Percentiles rank a stretch among this genome's conserved stretches.
Evolutionary conservation across 2,888 invertebrate species (phyloP).

Genomic region (Pollenia labialis): DNA sequence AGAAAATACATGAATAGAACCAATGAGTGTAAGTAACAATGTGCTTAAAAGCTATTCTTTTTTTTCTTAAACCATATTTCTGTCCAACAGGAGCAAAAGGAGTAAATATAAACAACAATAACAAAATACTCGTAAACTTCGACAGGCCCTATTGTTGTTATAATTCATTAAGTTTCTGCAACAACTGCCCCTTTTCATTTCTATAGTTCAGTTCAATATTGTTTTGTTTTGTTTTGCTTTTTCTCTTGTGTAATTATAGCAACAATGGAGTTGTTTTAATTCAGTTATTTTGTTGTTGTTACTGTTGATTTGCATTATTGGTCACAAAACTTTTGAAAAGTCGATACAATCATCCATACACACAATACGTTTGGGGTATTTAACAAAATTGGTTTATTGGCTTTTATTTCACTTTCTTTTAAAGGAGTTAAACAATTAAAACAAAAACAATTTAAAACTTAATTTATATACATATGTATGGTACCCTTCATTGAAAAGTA

Average conservation of each 20-base stretch:
- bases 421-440: not conserved
- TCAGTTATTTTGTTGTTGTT: conserved; percentile 34
- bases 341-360: conserved; percentile 37
- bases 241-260: conserved; percentile 38
- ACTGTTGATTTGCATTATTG: conserved; percentile 32
- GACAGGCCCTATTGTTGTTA: conserved; percentile 61
- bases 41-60: conserved; percentile 20
- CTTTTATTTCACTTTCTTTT: conserved; percentile 37
- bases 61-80: conserved; percentile 3
- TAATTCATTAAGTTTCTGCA: conserved; percentile 55
- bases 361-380: conserved; percentile 53
- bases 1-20: conserved; percentile 25
- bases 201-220: not conserved
- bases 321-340: conserved; percentile 41
- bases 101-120: conserved; percentile 36
- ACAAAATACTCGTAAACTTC: conserved; percentile 42
- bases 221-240: conserved; percentile 1
- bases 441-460: not conserved
- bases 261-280: conserved; percentile 48
- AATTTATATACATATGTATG: no score
- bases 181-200: not conserved
- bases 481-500: no score
- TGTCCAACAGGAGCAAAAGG: conserved; percentile 16
- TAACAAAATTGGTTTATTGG: conserved; percentile 63
- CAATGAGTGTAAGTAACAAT: conserved; percentile 20